Conservation (phyloP, 2,888 invertebrate species). For the Hololepta plana region DNA sequence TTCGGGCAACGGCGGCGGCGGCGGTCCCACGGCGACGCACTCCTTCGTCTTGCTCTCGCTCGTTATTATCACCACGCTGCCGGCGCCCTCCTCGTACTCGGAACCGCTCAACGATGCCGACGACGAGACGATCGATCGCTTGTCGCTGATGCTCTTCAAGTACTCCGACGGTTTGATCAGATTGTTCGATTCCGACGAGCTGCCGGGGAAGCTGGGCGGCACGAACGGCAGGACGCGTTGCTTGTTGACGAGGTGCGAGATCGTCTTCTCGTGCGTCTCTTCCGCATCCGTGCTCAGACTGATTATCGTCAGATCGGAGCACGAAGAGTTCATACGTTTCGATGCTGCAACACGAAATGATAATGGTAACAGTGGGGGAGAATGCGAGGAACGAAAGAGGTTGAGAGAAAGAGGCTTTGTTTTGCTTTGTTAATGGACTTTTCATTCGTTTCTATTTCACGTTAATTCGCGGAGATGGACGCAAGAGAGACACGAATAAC, state of each 20-base stretch:
- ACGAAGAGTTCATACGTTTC: conserved; percentile 26
- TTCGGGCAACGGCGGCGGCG: conserved; percentile 30
- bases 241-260: conserved; percentile 56
- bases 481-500: too few species aligned
- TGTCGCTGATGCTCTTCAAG: conserved; percentile 57
- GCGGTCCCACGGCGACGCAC: conserved; percentile 33
- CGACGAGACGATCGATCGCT: conserved; percentile 31
- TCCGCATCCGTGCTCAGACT: conserved; percentile 27
- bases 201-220: conserved; percentile 70
- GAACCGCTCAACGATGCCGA: too few species aligned
- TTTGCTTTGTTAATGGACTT: too few species aligned
- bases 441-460: too few species aligned
- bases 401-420: too few species aligned
- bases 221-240: conserved; percentile 78
- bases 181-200: conserved; percentile 48
- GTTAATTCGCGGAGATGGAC: too few species aligned
- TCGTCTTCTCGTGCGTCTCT: conserved; percentile 31
- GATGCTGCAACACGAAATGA: conserved; percentile 24
- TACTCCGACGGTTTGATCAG: conserved; percentile 89
- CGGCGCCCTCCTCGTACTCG: conserved; percentile 8
- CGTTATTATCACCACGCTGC: conserved; percentile 9
- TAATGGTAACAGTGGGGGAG: too few species aligned
- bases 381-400: too few species aligned
- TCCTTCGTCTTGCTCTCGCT: conserved; percentile 9
- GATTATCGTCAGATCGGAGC: conserved; percentile 28